A percentile compares a stretch with the other conserved stretches of the same genome.
Evolutionary conservation across 1,140 invertebrate genomes (phyloP).

Genomic region (Trinorchestia longiramus): DNA sequence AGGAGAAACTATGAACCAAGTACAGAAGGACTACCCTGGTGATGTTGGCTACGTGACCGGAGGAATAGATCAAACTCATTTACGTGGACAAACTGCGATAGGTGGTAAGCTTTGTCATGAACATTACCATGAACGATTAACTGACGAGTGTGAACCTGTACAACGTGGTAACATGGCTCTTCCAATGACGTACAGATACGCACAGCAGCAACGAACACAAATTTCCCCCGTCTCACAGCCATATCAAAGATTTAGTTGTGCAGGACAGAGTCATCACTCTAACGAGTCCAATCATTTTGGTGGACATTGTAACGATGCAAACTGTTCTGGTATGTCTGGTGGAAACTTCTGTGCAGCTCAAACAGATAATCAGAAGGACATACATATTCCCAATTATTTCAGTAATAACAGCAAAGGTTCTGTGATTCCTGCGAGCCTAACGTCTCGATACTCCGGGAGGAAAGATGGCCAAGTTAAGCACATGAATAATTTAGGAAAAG

Average conservation of each 20-base stretch:
- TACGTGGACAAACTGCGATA: background rate
- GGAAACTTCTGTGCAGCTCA: background rate
- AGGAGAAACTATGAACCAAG: background rate
- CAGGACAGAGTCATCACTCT: background rate
- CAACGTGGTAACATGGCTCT: background rate
- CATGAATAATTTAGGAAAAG: background rate
- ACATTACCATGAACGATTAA: background rate
- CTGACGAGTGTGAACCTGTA: background rate
- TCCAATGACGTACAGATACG: background rate
- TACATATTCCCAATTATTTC: constrained; percentile 23
- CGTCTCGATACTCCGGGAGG: background rate
- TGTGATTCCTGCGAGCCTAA: constrained; percentile 27
- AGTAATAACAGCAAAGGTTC: constrained; percentile 44
- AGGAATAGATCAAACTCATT: background rate
- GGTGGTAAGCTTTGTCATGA: background rate
- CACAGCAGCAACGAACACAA: background rate
- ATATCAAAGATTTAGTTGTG: background rate
- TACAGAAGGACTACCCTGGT: background rate
- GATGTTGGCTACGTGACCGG: background rate
- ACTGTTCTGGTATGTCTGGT: background rate
- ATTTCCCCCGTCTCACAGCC: background rate
- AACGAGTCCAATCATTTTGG: background rate
- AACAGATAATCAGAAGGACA: background rate
- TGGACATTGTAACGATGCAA: background rate
- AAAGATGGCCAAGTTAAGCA: background rate